Conservation (phyloP, 1,140 invertebrate species). For the Archivesica marissinica region DNA sequence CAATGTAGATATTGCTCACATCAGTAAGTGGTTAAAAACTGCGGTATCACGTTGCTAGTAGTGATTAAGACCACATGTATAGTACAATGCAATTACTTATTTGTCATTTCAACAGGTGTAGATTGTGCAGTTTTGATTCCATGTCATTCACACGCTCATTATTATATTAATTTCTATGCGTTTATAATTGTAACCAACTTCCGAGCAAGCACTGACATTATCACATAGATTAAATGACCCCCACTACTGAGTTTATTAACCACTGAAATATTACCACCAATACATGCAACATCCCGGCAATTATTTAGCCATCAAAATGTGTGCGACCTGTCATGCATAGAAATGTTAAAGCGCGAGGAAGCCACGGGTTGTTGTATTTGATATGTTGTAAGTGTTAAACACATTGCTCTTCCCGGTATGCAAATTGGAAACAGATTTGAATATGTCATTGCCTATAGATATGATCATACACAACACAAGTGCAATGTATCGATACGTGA, state of each 20-base stretch:
- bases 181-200: neutral
- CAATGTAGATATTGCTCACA: neutral
- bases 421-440: no score
- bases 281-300: neutral
- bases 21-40: neutral
- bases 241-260: neutral
- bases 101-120: conserved; percentile 33
- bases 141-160: conserved; percentile 15
- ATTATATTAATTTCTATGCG: neutral
- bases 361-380: neutral
- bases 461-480: no score
- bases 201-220: neutral
- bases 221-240: conserved; percentile 29
- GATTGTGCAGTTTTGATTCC: neutral
- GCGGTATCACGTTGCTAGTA: neutral
- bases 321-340: neutral
- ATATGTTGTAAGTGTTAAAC: no score
- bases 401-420: no score
- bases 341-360: neutral
- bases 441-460: no score
- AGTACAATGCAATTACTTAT: no score
- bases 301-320: neutral
- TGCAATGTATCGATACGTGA: no score
- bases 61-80: conserved; percentile 4
- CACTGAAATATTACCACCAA: neutral